Conservation (phyloP, 2,888 invertebrate genomes). For the Keiferia lycopersicella region DNA sequence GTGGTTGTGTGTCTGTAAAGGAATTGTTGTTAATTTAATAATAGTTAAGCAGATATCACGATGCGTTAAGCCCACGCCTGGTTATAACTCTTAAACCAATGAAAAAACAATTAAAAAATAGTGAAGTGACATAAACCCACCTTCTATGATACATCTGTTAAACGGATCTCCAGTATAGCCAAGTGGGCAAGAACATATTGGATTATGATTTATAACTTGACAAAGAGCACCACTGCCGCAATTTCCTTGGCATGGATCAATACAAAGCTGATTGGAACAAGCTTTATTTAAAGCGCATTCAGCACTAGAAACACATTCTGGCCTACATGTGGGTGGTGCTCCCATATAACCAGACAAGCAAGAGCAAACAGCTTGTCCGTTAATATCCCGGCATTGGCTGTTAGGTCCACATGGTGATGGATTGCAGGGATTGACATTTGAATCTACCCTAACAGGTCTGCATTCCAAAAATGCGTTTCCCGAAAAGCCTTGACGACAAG, state of each 20-base stretch:
- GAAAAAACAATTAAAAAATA: too few relatives aligned
- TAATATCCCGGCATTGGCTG: slow-evolving; percentile 84
- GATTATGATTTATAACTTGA: slow-evolving; percentile 87
- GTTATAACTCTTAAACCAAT: too few relatives aligned
- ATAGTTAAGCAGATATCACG: neutral
- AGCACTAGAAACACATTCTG: slow-evolving; percentile 85
- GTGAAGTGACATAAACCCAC: slow-evolving; percentile 53
- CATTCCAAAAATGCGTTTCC: slow-evolving; percentile 88
- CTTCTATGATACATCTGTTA: slow-evolving; percentile 82
- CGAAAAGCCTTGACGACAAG: slow-evolving; percentile 81
- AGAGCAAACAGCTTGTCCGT: slow-evolving; percentile 86
- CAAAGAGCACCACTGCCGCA: slow-evolving; percentile 87
- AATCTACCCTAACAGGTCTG: slow-evolving; percentile 60
- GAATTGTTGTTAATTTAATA: neutral
- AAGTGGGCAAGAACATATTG: slow-evolving; percentile 84
- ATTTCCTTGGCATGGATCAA: slow-evolving; percentile 87
- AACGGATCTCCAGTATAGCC: slow-evolving; percentile 89
- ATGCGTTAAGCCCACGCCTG: too few relatives aligned
- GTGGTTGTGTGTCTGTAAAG: slow-evolving; percentile 56
- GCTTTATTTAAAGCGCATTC: slow-evolving; percentile 85
- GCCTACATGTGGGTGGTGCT: slow-evolving; percentile 86
- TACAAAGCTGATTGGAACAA: slow-evolving; percentile 86
- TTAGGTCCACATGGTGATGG: slow-evolving; percentile 88
- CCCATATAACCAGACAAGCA: slow-evolving; percentile 85
- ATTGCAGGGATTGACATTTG: slow-evolving; percentile 82